These are phyloP conservation scores for Erinaceus europaeus DNA, from an alignment of 2,113 vertebrate species.

Conservation along the genomic window DNA sequence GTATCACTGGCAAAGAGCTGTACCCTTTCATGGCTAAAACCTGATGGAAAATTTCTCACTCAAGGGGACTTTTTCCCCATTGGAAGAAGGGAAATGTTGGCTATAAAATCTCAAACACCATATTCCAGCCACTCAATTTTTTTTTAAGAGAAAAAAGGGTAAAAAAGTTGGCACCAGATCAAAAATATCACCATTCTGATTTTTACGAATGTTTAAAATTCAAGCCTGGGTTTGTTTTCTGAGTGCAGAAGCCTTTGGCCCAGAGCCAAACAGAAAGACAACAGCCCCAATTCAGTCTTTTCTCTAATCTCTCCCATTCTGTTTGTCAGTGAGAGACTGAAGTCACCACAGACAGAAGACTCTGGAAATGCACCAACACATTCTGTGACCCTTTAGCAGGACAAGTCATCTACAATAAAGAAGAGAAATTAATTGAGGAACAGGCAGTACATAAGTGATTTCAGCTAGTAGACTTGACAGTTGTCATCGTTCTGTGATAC, in stretches of 20 bases:
- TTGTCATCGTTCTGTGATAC: neutral
- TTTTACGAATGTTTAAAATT: slow-evolving; percentile 61
- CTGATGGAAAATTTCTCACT: slow-evolving; percentile 38
- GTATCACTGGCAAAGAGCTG: slow-evolving; percentile 23
- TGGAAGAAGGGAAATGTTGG: neutral
- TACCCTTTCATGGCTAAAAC: slow-evolving; percentile 29
- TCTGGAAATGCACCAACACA: slow-evolving; percentile 21
- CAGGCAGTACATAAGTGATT: neutral
- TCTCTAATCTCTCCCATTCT: neutral
- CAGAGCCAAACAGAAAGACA: slow-evolving; percentile 19
- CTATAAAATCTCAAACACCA: slow-evolving; percentile 34
- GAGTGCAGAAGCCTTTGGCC: slow-evolving; percentile 31
- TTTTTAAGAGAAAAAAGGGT: neutral
- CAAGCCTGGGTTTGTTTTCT: slow-evolving; percentile 62
- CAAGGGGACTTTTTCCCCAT: neutral
- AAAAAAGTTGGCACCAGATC: slow-evolving; percentile 52
- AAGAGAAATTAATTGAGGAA: neutral
- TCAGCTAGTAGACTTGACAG: neutral
- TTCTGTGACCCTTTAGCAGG: neutral
- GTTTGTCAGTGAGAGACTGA: neutral
- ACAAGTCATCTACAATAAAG: neutral
- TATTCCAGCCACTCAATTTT: slow-evolving; percentile 26
- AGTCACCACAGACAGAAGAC: neutral
- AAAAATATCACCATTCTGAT: slow-evolving; percentile 54
- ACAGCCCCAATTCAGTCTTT: neutral